These are phyloP conservation scores for Nannobrachium achirus DNA, from an alignment of 2,113 vertebrate species.

Conservation along the genomic window DNA sequence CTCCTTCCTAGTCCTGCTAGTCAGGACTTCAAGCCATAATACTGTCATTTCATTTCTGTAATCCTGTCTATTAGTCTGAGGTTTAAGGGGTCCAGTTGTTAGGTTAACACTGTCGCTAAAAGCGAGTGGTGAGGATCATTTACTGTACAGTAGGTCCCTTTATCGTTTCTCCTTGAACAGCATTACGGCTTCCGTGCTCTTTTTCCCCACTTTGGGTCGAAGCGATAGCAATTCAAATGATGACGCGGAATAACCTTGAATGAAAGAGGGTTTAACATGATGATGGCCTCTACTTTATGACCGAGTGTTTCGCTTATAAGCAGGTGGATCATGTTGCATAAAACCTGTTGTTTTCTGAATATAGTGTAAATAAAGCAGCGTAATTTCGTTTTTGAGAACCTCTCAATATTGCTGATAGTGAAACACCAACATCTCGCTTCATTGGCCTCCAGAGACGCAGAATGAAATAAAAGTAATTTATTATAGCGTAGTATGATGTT, in stretches of 20 bases:
- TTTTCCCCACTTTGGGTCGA: neutral
- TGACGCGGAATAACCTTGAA: neutral
- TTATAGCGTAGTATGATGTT: too few relatives aligned
- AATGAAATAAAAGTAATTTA: too few relatives aligned
- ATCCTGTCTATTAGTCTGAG: slow-evolving; percentile 80
- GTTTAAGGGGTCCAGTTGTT: slow-evolving; percentile 69
- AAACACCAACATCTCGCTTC: too few relatives aligned
- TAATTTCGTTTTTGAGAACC: too few relatives aligned
- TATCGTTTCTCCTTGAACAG: neutral
- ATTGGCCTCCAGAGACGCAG: too few relatives aligned
- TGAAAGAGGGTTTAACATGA: too few relatives aligned
- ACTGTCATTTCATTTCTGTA: slow-evolving; percentile 78
- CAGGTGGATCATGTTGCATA: too few relatives aligned
- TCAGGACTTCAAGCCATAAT: slow-evolving; percentile 74
- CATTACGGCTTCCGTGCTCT: neutral
- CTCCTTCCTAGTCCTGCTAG: slow-evolving; percentile 74
- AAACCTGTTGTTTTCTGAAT: too few relatives aligned
- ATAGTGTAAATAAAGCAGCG: too few relatives aligned
- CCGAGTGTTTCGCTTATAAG: too few relatives aligned
- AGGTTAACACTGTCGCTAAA: slow-evolving; percentile 63
- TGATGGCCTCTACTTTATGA: too few relatives aligned
- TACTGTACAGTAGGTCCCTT: slow-evolving; percentile 12
- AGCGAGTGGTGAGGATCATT: slow-evolving; percentile 48
- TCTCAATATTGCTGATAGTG: too few relatives aligned
- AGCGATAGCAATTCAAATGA: neutral